Percentiles rank a stretch among this genome's conserved stretches.
Conservation (phyloP, 2,797 vertebrate species). For the Pristis pectinata region DNA sequence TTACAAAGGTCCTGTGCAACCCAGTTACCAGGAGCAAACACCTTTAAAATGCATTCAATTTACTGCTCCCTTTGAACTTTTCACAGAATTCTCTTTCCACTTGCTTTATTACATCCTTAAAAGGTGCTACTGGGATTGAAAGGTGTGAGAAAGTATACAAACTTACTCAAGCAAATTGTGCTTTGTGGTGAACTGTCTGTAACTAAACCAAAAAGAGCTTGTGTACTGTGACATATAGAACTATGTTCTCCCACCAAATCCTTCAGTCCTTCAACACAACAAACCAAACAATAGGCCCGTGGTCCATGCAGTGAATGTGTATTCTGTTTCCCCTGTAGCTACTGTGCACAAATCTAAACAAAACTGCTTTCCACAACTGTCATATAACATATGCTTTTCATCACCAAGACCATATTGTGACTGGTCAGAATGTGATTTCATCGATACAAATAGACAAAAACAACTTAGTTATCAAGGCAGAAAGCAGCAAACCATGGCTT, state of each 20-base stretch:
- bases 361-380: not conserved
- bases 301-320: not conserved
- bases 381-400: not conserved
- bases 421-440: not conserved
- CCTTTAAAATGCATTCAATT: not conserved
- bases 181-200: not conserved
- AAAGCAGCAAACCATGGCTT: not conserved
- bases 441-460: not conserved
- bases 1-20: not conserved
- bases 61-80: conserved; percentile 21
- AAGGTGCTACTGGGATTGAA: not conserved
- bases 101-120: not conserved
- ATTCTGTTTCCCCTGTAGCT: not conserved
- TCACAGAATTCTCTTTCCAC: not conserved
- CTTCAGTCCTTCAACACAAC: not conserved
- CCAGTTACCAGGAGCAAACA: not conserved
- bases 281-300: not conserved
- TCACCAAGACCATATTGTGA: not conserved
- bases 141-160: not conserved
- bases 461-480: not conserved
- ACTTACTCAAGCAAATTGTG: not conserved
- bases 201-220: not conserved
- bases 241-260: not conserved
- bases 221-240: not conserved
- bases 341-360: not conserved